Conservation (phyloP, 1,140 invertebrate genomes). For the Elymnias hypermnestra region DNA sequence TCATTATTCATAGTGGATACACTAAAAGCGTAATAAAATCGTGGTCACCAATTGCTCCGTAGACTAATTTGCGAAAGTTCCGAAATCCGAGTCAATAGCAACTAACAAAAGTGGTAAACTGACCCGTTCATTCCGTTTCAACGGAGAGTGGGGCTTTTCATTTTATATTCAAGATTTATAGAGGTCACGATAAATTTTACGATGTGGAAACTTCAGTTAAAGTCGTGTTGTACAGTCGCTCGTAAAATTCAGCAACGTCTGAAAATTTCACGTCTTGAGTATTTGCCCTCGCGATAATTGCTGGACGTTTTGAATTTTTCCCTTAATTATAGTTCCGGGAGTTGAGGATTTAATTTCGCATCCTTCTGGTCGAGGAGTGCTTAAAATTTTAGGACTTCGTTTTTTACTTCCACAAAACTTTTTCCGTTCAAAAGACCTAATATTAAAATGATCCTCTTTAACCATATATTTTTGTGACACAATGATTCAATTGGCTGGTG, state of each 20-base stretch:
- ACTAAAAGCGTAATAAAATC: too few species aligned
- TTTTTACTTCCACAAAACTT: too few species aligned
- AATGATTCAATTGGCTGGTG: too few species aligned
- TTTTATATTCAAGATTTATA: conserved; percentile 17
- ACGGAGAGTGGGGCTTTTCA: neutral
- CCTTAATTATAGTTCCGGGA: neutral
- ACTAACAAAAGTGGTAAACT: conserved; percentile 1
- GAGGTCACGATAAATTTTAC: conserved; percentile 13
- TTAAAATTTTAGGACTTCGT: too few species aligned
- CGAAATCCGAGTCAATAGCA: neutral
- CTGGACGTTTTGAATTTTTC: neutral
- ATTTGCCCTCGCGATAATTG: conserved; percentile 1
- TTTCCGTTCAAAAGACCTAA: too few species aligned
- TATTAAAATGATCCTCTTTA: too few species aligned
- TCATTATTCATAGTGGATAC: too few species aligned
- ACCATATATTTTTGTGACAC: too few species aligned
- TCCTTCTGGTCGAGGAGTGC: too few species aligned
- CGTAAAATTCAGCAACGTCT: neutral
- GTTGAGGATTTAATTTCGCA: conserved; percentile 1
- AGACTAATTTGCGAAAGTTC: neutral
- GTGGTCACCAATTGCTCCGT: neutral
- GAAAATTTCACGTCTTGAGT: conserved; percentile 1
- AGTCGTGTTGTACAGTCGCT: neutral
- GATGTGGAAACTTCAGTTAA: conserved; percentile 14
- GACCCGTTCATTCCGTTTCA: neutral